phyloP scores from a whole-genome alignment of 2,888 invertebrate species.

The Drosophila nigritarsus region DNA sequence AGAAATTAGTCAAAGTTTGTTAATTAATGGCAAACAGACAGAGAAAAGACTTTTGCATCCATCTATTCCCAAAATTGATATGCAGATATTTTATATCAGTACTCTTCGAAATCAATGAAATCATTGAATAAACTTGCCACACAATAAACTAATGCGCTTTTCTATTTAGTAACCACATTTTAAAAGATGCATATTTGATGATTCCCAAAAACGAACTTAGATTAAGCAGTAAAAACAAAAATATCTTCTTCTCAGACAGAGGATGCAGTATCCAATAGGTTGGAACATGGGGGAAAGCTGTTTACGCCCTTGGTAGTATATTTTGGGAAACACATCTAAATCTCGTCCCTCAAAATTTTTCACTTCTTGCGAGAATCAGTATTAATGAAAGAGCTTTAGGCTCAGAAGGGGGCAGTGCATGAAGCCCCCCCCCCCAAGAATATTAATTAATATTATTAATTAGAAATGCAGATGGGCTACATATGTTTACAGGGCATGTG shows the following conservation, averaged over 20 bases:
- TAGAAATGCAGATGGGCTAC: neutral
- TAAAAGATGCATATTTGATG: no score
- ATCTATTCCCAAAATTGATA: no score
- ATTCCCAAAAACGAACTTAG: neutral
- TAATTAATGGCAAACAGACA: neutral
- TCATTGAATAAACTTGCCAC: no score
- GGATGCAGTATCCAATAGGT: neutral
- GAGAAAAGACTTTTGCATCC: neutral
- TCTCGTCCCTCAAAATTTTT: neutral
- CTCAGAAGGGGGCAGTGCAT: neutral
- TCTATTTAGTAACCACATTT: no score
- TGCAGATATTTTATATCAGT: no score
- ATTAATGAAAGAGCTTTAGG: neutral
- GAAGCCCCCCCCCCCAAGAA: neutral
- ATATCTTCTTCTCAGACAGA: no score
- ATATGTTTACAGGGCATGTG: slow-evolving; percentile 12
- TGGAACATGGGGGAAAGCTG: neutral
- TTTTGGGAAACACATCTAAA: neutral
- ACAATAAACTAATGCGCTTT: no score
- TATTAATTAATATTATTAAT: neutral
- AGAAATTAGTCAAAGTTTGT: neutral
- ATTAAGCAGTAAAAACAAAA: neutral
- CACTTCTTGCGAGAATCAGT: neutral
- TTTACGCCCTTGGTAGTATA: neutral
- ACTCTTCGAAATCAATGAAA: no score